Base-by-base conservation (phyloP, 2,113 vertebrate genomes). In the Sphyrna mokarran region DNA sequence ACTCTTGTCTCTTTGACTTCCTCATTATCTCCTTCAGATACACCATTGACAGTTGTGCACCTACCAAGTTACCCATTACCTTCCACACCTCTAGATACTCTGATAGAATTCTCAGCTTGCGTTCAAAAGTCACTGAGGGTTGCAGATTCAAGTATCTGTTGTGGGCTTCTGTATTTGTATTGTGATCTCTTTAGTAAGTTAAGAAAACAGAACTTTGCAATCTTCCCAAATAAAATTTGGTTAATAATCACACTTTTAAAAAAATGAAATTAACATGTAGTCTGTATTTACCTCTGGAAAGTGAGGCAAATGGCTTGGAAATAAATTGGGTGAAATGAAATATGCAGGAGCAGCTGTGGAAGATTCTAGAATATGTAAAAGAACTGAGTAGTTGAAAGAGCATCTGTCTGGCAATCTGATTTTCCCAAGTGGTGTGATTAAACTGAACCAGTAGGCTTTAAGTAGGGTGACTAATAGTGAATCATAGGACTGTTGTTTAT, bases 301-400 rank as follows among this genome's bases (percentile, higher is more conserved):
- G 87, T 61, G 48, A 10, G 54, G 18, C 48, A n/a, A 83, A 23
- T 33, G 8, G 33, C 58, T 89, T 48, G 10, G 10, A 9, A 22
- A 4, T 33, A 48, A 40, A 94, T 83, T 14, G 58, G 18, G 80
- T 96, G 95, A 97, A 98, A 98, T 97, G 97, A 98, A 97, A 96
- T 97, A 98, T 98, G 98, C 97, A 97, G 98, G 97, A 98, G 97
- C 98, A 97, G 97, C 97, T 97, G 97, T 98, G 98, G 98, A 98
- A 97, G 97, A 97, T 98, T 97, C 98, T 98, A 95, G 97, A 96
- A 96, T 98, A 97, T 97, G 96, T 99, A 96, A 96, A 98, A 97
- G 98, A 97, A 96, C 98, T 98, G 97, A 98, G 97, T 97, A 96
- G 96, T 97, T 98, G 97, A 98, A 97, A 97, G 96, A 97, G 96